phyloP scores from a whole-genome alignment of 2,888 invertebrate genomes.

The Metopia argyrocephala region DNA sequence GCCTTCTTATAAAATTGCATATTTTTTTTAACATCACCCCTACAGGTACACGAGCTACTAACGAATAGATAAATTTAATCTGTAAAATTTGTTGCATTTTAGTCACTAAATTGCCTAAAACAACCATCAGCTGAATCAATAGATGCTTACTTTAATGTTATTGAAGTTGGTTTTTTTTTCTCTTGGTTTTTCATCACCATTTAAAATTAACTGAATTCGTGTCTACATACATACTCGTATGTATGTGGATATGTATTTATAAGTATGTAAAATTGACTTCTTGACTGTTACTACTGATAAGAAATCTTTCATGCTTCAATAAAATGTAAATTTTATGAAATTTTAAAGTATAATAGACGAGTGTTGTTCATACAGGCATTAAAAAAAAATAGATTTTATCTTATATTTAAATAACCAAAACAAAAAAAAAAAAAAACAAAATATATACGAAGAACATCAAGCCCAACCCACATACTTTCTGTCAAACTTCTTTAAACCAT shows the following conservation, averaged over 20 bases:
- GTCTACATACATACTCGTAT: too few relatives aligned
- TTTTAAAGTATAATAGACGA: not conserved
- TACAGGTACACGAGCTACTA: not conserved
- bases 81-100: constrained; percentile 60
- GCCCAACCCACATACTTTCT: constrained; percentile 46
- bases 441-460: constrained; percentile 18
- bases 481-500: constrained; percentile 27
- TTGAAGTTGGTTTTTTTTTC: not conserved
- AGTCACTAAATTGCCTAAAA: constrained; percentile 29
- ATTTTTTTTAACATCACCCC: not conserved
- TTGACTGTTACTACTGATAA: constrained; percentile 38
- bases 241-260: too few relatives aligned
- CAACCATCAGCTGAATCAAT: not conserved
- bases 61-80: constrained; percentile 39
- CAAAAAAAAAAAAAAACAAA: not conserved
- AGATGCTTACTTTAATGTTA: not conserved
- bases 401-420: not conserved
- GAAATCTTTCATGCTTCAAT: constrained; percentile 47
- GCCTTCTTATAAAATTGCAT: too few relatives aligned
- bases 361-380: not conserved
- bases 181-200: not conserved
- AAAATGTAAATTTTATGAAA: not conserved
- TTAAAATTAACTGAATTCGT: not conserved
- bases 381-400: constrained; percentile 31
- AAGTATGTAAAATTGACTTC: constrained; percentile 1